These are phyloP conservation scores for Cebidichthys violaceus DNA, from an alignment of 2,113 vertebrate genomes.

Conservation along the genomic window DNA sequence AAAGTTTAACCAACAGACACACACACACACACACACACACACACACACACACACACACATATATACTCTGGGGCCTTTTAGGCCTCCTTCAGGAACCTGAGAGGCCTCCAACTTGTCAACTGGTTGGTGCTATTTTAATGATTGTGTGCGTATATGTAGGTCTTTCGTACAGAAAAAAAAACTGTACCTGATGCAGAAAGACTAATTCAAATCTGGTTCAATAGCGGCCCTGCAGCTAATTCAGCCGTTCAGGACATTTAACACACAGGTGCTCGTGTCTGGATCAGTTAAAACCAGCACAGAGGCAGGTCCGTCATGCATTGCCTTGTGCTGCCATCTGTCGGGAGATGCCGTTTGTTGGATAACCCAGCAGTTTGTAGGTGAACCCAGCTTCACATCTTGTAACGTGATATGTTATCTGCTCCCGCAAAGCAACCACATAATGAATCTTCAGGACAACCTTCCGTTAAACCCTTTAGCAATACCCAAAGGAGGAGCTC, in stretches of 20 bases:
- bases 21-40: not conserved
- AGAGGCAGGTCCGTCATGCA: not conserved
- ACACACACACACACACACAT: not conserved
- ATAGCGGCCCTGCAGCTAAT: not conserved
- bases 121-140: not conserved
- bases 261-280: not conserved
- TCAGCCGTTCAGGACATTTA: not conserved
- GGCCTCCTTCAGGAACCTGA: not conserved
- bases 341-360: not conserved
- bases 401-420: not conserved
- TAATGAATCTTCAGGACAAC: constrained; percentile 40
- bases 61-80: not conserved
- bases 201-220: not conserved
- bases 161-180: not conserved
- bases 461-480: not conserved
- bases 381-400: not conserved
- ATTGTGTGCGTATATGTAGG: not conserved
- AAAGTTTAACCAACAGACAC: not conserved
- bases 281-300: not conserved
- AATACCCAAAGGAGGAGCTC: not conserved
- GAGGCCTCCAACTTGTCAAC: not conserved
- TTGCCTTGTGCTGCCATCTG: constrained; percentile 57
- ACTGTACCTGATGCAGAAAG: not conserved
- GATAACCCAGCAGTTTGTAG: not conserved
- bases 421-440: not conserved